Evolutionary conservation across 2,888 invertebrate species (phyloP).

Genomic region (Phanerotoma sp.): DNA sequence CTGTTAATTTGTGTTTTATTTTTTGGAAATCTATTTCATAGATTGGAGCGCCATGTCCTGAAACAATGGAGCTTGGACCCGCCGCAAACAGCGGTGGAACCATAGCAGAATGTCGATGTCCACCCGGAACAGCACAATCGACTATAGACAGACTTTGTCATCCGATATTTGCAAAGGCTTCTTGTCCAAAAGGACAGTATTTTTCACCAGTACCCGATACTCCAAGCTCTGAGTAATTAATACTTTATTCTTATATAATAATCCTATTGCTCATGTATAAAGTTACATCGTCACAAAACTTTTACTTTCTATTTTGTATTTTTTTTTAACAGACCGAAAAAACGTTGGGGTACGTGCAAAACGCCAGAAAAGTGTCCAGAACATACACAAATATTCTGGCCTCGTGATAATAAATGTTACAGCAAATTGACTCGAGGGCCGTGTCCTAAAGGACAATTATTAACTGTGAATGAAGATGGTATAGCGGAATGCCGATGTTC

Average conservation of each 20-base stretch:
- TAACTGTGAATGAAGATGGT: constrained; percentile 64
- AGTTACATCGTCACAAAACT: no score
- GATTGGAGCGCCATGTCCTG: constrained; percentile 78
- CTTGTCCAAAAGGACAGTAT: constrained; percentile 72
- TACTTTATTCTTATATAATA: background rate
- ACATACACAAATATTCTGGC: constrained; percentile 73
- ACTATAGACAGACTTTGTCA: constrained; percentile 71
- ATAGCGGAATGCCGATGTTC: constrained; percentile 69
- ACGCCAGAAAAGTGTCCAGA: constrained; percentile 67
- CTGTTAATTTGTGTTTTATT: no score
- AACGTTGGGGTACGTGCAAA: constrained; percentile 74
- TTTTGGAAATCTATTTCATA: constrained; percentile 40
- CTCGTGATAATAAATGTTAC: constrained; percentile 75
- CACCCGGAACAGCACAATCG: constrained; percentile 76
- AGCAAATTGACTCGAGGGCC: constrained; percentile 72
- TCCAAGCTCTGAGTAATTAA: constrained; percentile 41
- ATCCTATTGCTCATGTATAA: background rate
- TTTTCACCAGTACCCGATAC: constrained; percentile 71
- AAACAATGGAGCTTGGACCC: constrained; percentile 80
- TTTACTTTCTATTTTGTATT: background rate
- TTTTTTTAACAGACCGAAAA: constrained; percentile 57
- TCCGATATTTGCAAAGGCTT: constrained; percentile 72
- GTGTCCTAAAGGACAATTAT: constrained; percentile 72
- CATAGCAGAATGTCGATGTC: constrained; percentile 79
- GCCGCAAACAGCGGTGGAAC: constrained; percentile 61